Percentiles rank a stretch among this genome's conserved stretches.
These are phyloP conservation scores for Monodelphis domestica DNA, from an alignment of 2,797 vertebrate species.

Conservation along the genomic window DNA sequence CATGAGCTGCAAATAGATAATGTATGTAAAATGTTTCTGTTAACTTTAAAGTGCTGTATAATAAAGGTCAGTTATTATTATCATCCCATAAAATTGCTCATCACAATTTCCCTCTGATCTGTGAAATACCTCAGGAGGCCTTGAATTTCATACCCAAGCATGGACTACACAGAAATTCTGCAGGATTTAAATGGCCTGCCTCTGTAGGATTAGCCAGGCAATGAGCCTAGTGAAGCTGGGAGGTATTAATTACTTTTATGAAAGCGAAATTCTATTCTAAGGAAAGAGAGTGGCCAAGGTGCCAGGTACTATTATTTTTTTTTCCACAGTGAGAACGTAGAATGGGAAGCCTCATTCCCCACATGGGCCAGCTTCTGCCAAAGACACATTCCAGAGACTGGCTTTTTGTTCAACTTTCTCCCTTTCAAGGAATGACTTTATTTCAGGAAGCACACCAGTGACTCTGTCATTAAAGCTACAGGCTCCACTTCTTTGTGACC, in stretches of 20 bases:
- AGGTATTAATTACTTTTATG: slow-evolving; percentile 71
- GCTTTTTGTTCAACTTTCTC: slow-evolving; percentile 48
- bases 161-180: slow-evolving; percentile 22
- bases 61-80: background rate
- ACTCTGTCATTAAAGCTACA: slow-evolving; percentile 37
- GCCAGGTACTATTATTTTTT: slow-evolving; percentile 68
- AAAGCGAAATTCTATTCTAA: slow-evolving; percentile 68
- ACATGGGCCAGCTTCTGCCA: slow-evolving; percentile 54
- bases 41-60: background rate
- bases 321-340: slow-evolving; percentile 16
- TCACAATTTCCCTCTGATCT: slow-evolving; percentile 2
- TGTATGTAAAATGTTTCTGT: background rate
- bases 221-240: slow-evolving; percentile 61
- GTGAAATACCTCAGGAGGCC: slow-evolving; percentile 54
- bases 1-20: background rate
- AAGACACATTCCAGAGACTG: slow-evolving; percentile 49
- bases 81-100: slow-evolving; percentile 23
- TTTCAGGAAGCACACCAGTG: slow-evolving; percentile 48
- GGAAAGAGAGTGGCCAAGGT: slow-evolving; percentile 59
- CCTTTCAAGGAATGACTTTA: slow-evolving; percentile 55
- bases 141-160: slow-evolving; percentile 53
- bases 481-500: slow-evolving; percentile 17
- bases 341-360: background rate
- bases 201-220: slow-evolving; percentile 71
- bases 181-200: slow-evolving; percentile 66